Evolutionary conservation across 2,888 invertebrate species (phyloP).

Genomic region (Eudasyphora cyanicolor): DNA sequence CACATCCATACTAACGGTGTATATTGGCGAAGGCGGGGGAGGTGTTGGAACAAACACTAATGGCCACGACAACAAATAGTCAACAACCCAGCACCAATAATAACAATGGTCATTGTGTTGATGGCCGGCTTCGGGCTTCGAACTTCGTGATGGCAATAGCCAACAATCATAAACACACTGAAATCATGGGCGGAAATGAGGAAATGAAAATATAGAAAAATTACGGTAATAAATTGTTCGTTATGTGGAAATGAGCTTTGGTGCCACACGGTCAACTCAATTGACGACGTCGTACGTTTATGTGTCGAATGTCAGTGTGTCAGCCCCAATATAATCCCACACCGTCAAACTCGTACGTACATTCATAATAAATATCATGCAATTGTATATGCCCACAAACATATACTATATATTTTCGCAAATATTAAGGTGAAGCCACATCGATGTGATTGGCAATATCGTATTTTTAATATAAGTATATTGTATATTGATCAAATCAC

Average conservation of each 20-base stretch:
- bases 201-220: constrained; percentile 52
- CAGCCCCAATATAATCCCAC: neutral
- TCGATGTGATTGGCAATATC: too few species aligned
- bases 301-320: constrained; percentile 5
- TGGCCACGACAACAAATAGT: constrained; percentile 19
- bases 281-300: neutral
- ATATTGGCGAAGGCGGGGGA: neutral
- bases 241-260: constrained; percentile 46
- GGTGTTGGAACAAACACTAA: constrained; percentile 29
- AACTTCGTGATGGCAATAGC: constrained; percentile 15
- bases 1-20: too few species aligned
- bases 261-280: constrained; percentile 41
- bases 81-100: constrained; percentile 17
- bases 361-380: too few species aligned
- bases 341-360: too few species aligned
- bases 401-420: neutral
- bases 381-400: neutral
- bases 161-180: constrained; percentile 45
- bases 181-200: constrained; percentile 35
- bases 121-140: constrained; percentile 17
- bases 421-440: too few species aligned
- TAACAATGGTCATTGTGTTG: constrained; percentile 27
- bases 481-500: too few species aligned
- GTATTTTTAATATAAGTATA: too few species aligned
- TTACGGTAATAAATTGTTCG: constrained; percentile 46